phyloP scores from a whole-genome alignment of 2,888 invertebrate genomes.

The Noctua janthe region DNA sequence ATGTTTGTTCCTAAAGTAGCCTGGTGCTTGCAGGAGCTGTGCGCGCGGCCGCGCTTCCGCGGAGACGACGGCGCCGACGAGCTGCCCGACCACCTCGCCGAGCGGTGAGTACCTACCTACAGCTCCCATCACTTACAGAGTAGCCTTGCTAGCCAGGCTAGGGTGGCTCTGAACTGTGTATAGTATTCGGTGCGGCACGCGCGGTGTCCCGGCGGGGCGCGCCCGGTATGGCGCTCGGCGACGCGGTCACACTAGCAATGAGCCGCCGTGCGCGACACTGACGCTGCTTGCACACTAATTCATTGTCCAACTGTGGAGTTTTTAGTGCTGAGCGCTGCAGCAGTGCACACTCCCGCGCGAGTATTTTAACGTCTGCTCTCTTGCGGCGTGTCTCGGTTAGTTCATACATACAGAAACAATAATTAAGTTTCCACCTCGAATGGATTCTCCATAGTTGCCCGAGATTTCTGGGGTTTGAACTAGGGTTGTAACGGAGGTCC shows the following conservation, averaged over 20 bases:
- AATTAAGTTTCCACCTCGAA: too few relatives aligned
- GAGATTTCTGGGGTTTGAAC: too few relatives aligned
- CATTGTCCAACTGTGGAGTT: background rate
- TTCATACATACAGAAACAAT: background rate
- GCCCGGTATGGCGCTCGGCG: background rate
- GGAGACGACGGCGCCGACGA: slow-evolving; percentile 69
- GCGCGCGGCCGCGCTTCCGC: slow-evolving; percentile 91
- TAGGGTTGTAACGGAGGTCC: too few relatives aligned
- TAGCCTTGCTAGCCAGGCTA: background rate
- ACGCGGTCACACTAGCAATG: background rate
- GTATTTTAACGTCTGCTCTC: background rate
- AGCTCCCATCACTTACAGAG: too few relatives aligned
- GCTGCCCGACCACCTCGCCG: slow-evolving; percentile 47
- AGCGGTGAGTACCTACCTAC: slow-evolving; percentile 49
- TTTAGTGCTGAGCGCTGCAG: background rate
- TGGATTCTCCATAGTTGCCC: too few relatives aligned
- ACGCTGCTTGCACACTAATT: slow-evolving; percentile 2
- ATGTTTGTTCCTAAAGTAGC: background rate
- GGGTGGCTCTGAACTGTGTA: background rate
- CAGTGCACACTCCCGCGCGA: too few relatives aligned
- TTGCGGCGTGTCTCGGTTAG: background rate
- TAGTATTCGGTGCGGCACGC: background rate
- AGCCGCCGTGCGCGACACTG: background rate
- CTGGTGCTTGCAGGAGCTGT: slow-evolving; percentile 90
- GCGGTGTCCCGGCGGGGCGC: background rate